phyloP scores from a whole-genome alignment of 2,113 vertebrate genomes.

The Coracopsis vasa region DNA sequence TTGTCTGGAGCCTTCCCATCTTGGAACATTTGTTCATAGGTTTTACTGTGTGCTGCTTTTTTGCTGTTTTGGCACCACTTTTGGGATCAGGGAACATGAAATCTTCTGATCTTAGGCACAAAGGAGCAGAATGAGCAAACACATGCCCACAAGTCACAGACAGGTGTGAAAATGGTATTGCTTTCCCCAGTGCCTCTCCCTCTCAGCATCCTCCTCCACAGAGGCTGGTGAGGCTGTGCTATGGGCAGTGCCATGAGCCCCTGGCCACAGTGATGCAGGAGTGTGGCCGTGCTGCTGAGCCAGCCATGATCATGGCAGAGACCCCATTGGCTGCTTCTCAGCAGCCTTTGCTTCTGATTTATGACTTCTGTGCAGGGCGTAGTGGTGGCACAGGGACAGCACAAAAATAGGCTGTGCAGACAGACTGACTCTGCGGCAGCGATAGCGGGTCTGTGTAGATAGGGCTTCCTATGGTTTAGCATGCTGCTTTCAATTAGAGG shows the following conservation, averaged over 20 bases:
- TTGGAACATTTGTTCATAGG: neutral
- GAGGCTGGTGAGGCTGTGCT: neutral
- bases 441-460: neutral
- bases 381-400: neutral
- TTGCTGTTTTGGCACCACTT: neutral
- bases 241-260: fast-evolving
- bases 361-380: fast-evolving
- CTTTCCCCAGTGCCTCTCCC: fast-evolving
- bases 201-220: neutral
- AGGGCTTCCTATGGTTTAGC: neutral
- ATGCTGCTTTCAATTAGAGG: neutral
- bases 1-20: neutral
- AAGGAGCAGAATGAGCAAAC: neutral
- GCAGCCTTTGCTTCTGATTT: neutral
- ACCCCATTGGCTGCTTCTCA: neutral
- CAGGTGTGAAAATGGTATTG: fast-evolving
- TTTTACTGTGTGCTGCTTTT: neutral
- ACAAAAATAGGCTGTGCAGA: neutral
- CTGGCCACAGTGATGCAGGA: fast-evolving
- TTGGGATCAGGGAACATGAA: neutral
- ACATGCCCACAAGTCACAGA: no score
- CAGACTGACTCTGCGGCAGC: neutral
- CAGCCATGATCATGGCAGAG: neutral
- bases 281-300: fast-evolving
- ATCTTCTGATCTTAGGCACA: neutral